These are phyloP conservation scores for Melanostoma scalare DNA, from an alignment of 2,888 invertebrate species.

Conservation along the genomic window DNA sequence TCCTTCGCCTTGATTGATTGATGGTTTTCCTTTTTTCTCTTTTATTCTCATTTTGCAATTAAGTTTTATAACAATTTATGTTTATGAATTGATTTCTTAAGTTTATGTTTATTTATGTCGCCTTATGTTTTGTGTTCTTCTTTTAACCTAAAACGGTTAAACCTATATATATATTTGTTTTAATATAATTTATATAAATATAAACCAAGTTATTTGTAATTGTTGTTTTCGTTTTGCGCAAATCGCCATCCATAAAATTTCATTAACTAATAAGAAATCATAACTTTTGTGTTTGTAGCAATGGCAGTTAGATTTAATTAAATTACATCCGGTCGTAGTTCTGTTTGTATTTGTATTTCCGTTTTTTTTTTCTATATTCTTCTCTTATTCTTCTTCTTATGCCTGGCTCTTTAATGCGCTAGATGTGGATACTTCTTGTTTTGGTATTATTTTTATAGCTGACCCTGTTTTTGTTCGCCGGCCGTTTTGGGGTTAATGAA, in stretches of 20 bases:
- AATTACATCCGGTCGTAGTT: constrained; percentile 42
- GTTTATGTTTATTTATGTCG: constrained; percentile 58
- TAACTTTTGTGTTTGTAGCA: constrained; percentile 37
- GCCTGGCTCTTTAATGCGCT: no score
- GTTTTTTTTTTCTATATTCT: constrained; percentile 16
- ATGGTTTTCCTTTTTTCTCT: constrained; percentile 34
- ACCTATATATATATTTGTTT: constrained; percentile 44
- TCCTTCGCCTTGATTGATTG: constrained; percentile 9
- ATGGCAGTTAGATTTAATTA: constrained; percentile 53
- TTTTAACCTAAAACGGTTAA: constrained; percentile 50
- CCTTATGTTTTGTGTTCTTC: constrained; percentile 65
- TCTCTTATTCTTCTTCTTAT: not conserved
- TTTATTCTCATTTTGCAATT: constrained; percentile 47
- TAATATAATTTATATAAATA: constrained; percentile 27
- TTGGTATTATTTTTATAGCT: constrained; percentile 17
- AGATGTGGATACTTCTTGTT: not conserved
- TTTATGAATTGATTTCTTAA: constrained; percentile 22
- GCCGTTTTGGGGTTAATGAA: constrained; percentile 33
- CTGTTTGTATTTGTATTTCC: constrained; percentile 37
- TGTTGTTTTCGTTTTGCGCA: constrained; percentile 56
- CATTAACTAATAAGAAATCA: constrained; percentile 70
- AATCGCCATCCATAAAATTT: constrained; percentile 46
- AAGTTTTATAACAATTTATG: constrained; percentile 50
- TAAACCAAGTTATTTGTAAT: constrained; percentile 32
- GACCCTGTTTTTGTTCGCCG: constrained; percentile 3